A percentile compares a stretch with the other conserved stretches of the same genome.
Conservation (phyloP, 2,888 invertebrate genomes). For the Aphodius sticticus region DNA sequence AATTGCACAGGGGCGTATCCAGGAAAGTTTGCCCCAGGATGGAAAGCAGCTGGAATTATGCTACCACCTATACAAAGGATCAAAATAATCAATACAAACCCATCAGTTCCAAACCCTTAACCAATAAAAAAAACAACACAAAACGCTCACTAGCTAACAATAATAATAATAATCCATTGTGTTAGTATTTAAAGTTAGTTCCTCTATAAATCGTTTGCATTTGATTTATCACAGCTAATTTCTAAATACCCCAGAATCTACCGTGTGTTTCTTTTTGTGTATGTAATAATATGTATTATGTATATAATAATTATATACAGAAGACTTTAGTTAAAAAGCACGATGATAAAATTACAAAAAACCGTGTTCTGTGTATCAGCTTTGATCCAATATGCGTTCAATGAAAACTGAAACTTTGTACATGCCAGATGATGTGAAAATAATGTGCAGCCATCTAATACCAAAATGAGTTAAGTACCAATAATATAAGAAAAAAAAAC, state of each 20-base stretch:
- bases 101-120: constrained; percentile 5
- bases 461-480: constrained; percentile 28
- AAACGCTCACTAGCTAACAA: neutral
- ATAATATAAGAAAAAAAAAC: constrained; percentile 39
- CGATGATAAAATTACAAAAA: neutral
- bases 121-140: constrained; percentile 20
- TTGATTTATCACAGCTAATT: neutral
- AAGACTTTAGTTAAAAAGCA: constrained; percentile 16
- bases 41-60: constrained; percentile 63
- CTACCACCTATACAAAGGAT: constrained; percentile 64
- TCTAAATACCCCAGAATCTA: neutral
- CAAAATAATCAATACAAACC: constrained; percentile 10
- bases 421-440: constrained; percentile 36
- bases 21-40: constrained; percentile 56
- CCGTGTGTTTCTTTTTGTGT: neutral
- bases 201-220: neutral
- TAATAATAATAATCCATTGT: neutral
- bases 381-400: neutral
- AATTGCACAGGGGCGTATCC: constrained; percentile 57
- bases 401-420: constrained; percentile 30
- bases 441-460: constrained; percentile 35
- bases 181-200: constrained; percentile 19
- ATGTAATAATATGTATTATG: neutral
- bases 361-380: neutral
- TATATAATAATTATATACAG: neutral